These are phyloP conservation scores for Clusia tigrina DNA, from an alignment of 2,888 invertebrate genomes.

Conservation along the genomic window DNA sequence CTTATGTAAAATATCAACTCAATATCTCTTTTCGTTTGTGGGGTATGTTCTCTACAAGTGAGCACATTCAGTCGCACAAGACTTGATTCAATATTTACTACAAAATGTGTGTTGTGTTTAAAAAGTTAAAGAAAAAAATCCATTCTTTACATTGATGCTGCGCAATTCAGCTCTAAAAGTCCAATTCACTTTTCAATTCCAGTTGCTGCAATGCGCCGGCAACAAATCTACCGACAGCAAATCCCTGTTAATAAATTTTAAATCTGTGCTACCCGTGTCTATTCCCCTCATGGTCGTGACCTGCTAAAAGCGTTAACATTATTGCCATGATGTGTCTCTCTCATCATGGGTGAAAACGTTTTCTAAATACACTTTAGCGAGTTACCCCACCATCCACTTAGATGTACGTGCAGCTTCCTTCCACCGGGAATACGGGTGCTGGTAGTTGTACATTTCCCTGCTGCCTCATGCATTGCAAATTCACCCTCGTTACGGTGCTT, in stretches of 20 bases:
- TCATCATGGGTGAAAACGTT: constrained; percentile 32
- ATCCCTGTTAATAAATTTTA: constrained; percentile 57
- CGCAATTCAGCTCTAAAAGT: not conserved
- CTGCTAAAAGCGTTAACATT: not conserved
- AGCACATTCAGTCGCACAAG: too few species aligned
- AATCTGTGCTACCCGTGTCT: constrained; percentile 38
- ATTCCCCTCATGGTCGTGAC: not conserved
- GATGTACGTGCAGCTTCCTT: not conserved
- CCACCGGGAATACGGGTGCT: not conserved
- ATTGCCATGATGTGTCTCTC: not conserved
- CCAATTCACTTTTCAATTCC: constrained; percentile 43
- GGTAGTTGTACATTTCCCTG: too few species aligned
- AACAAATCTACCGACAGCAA: constrained; percentile 40
- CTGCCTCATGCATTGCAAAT: not conserved
- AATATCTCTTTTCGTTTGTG: too few species aligned
- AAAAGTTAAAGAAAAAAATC: too few species aligned
- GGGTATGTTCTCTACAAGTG: too few species aligned
- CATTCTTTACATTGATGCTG: not conserved
- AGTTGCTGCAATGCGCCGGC: constrained; percentile 33
- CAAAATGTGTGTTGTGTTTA: too few species aligned
- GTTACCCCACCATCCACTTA: not conserved
- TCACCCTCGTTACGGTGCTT: constrained; percentile 17
- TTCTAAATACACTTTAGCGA: constrained; percentile 40
- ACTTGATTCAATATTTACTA: too few species aligned
- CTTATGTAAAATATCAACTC: too few species aligned